These are phyloP conservation scores for Subacronicta megacephala DNA, from an alignment of 2,888 invertebrate genomes.

Conservation along the genomic window DNA sequence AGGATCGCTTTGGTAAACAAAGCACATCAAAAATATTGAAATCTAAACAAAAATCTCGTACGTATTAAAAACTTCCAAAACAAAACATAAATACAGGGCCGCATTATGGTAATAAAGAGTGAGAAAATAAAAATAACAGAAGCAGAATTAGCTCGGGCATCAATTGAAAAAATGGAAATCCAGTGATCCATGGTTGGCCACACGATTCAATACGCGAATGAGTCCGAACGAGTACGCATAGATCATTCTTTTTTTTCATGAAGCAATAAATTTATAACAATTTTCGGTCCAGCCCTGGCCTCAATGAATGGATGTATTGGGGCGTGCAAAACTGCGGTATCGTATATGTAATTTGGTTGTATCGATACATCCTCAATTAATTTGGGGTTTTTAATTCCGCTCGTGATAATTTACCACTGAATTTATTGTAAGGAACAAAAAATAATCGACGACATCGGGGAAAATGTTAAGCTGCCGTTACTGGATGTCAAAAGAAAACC, in stretches of 20 bases:
- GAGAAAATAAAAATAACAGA: constrained; percentile 10
- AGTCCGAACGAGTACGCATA: constrained; percentile 29
- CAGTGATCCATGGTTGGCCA: constrained; percentile 35
- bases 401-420: neutral
- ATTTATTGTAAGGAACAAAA: neutral
- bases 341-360: constrained; percentile 19
- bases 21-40: neutral
- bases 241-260: constrained; percentile 38
- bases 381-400: constrained; percentile 8
- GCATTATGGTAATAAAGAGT: constrained; percentile 17
- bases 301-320: constrained; percentile 32
- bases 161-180: constrained; percentile 36
- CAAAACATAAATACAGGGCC: constrained; percentile 8
- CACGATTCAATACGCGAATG: constrained; percentile 38
- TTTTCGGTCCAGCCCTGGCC: constrained; percentile 17
- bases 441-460: no score
- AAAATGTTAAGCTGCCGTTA: no score
- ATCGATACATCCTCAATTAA: constrained; percentile 19
- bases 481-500: no score
- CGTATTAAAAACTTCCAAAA: constrained; percentile 9
- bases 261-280: constrained; percentile 35
- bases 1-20: no score
- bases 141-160: constrained; percentile 15
- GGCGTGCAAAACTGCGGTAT: constrained; percentile 25
- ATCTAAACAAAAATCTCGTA: constrained; percentile 3